Percentiles rank a stretch among this genome's conserved stretches.
These are phyloP conservation scores for Podiceps cristatus DNA, from an alignment of 2,113 vertebrate species.

Conservation along the genomic window DNA sequence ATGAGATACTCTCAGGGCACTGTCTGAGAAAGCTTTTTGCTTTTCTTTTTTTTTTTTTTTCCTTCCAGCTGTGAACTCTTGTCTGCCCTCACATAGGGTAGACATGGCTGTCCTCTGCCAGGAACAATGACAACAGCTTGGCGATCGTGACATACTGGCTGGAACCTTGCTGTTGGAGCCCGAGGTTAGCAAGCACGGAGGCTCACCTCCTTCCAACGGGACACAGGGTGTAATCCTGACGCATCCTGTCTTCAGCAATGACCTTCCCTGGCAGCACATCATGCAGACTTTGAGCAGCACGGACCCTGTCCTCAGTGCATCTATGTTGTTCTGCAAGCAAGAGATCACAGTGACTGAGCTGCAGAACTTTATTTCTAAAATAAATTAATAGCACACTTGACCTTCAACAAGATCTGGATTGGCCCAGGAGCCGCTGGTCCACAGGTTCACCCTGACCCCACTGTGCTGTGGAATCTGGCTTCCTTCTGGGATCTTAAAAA, in stretches of 20 bases:
- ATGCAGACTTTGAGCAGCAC: accelerated
- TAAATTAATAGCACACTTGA: neutral
- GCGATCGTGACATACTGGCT: accelerated
- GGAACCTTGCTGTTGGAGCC: neutral
- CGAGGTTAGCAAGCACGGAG: accelerated
- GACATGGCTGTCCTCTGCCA: neutral
- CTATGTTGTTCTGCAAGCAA: neutral
- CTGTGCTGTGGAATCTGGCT: accelerated
- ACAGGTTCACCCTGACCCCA: neutral
- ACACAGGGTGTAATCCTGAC: neutral
- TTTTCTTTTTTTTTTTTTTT: too few species aligned
- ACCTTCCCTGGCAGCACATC: neutral
- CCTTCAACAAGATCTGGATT: neutral
- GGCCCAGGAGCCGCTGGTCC: neutral
- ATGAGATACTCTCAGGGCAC: neutral
- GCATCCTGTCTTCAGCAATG: accelerated
- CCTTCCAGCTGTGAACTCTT: neutral
- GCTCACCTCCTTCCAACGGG: accelerated
- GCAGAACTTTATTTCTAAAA: neutral
- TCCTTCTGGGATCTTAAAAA: neutral
- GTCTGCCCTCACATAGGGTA: neutral
- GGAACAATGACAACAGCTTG: accelerated
- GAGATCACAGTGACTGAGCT: accelerated
- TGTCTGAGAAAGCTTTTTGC: neutral
- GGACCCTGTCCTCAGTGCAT: accelerated